Conservation (phyloP, 2,797 vertebrate species). For the Gobio occitaniae region DNA sequence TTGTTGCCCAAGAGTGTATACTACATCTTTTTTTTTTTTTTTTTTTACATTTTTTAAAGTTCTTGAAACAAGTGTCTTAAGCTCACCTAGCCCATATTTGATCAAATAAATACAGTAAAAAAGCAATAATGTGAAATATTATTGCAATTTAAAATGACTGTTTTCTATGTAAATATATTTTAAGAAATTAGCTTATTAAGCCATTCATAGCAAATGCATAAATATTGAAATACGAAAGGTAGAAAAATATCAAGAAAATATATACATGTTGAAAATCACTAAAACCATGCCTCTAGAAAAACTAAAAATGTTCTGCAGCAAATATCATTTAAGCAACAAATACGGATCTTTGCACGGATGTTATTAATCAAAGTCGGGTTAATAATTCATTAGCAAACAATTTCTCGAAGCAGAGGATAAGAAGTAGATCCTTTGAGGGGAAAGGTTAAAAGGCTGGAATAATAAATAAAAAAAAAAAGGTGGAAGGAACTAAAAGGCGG, state of each 20-base stretch:
- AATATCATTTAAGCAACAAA: not conserved
- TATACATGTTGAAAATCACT: not conserved
- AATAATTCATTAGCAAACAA: slow-evolving; percentile 40
- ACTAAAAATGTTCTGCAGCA: not conserved
- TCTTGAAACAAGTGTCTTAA: too few relatives aligned
- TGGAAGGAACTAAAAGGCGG: not conserved
- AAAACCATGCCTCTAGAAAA: not conserved
- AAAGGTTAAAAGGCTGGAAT: slow-evolving; percentile 1
- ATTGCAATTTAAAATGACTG: too few relatives aligned
- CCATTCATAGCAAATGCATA: not conserved
- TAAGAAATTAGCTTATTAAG: not conserved
- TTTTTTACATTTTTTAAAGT: too few relatives aligned
- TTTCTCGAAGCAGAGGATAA: slow-evolving; percentile 1
- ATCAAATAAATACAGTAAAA: too few relatives aligned
- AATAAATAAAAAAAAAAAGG: not conserved
- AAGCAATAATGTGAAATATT: too few relatives aligned
- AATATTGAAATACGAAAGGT: not conserved
- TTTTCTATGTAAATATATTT: too few relatives aligned
- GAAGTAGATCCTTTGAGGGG: not conserved
- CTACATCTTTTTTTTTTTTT: too few relatives aligned
- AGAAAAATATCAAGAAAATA: not conserved
- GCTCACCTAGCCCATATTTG: too few relatives aligned
- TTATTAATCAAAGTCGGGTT: slow-evolving; percentile 21
- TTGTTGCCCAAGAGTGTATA: too few relatives aligned
- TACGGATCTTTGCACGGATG: not conserved